phyloP scores from a whole-genome alignment of 2,113 vertebrate species.

The Mobula hypostoma region DNA sequence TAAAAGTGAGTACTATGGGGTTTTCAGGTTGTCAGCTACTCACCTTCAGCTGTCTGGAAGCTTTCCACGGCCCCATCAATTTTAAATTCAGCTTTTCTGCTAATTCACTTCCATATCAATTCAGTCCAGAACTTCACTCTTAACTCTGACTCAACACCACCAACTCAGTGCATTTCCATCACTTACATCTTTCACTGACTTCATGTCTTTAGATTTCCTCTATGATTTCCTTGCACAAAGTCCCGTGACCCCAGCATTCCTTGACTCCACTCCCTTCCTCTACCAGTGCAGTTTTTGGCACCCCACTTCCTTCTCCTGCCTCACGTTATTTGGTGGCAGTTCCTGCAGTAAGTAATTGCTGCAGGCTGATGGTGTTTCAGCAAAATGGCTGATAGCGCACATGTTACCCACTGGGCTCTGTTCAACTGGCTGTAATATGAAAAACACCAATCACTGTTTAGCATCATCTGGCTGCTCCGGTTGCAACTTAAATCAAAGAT shows the following conservation, averaged over 20 bases:
- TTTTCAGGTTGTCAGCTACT: neutral
- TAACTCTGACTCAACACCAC: too few relatives aligned
- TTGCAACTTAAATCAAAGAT: too few relatives aligned
- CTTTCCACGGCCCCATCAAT: neutral
- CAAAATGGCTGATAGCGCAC: too few relatives aligned
- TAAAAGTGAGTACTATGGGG: neutral
- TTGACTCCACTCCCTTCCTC: neutral
- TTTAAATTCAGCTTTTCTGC: neutral
- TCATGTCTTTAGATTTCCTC: neutral
- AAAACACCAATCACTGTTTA: too few relatives aligned
- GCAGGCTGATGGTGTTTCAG: too few relatives aligned
- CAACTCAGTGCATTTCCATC: neutral
- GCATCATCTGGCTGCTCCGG: too few relatives aligned
- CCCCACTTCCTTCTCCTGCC: too few relatives aligned
- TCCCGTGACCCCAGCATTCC: too few relatives aligned
- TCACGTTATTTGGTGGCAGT: too few relatives aligned
- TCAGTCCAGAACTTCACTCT: neutral
- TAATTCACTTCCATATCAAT: neutral
- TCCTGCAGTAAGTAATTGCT: too few relatives aligned
- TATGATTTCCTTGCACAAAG: neutral
- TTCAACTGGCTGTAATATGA: too few relatives aligned
- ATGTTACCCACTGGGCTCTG: too few relatives aligned
- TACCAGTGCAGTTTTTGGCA: neutral
- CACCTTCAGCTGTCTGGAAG: neutral
- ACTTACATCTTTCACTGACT: neutral